Conservation (phyloP, 2,888 invertebrate genomes). For the Cryptosula pallasiana region DNA sequence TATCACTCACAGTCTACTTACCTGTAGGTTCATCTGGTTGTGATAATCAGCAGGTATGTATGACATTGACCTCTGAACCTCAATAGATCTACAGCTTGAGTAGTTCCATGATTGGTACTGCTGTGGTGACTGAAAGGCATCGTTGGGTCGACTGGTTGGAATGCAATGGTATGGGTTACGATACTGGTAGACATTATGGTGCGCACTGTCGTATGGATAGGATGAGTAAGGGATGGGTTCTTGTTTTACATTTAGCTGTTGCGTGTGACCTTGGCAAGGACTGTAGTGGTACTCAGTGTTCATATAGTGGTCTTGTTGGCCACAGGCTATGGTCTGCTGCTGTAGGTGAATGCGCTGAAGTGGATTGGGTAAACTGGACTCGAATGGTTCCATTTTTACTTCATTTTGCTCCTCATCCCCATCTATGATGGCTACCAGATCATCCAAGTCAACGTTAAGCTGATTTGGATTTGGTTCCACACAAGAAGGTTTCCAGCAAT, state of each 20-base stretch:
- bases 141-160: too few relatives aligned
- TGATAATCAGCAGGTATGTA: too few relatives aligned
- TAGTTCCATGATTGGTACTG: too few relatives aligned
- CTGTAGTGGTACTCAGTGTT: not conserved
- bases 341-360: not conserved
- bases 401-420: not conserved
- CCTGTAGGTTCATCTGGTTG: too few relatives aligned
- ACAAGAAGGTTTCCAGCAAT: not conserved
- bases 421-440: not conserved
- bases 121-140: too few relatives aligned
- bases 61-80: too few relatives aligned
- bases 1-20: too few relatives aligned
- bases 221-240: not conserved
- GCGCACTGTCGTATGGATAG: not conserved
- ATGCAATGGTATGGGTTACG: too few relatives aligned
- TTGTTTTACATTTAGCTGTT: not conserved
- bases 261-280: not conserved
- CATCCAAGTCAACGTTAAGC: not conserved
- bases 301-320: not conserved
- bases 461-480: not conserved
- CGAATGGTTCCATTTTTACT: slow-evolving; percentile 4
- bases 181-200: not conserved
- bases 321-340: too few relatives aligned
- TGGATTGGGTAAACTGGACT: not conserved
- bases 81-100: too few relatives aligned